Evolutionary conservation across 2,113 vertebrate species (phyloP).

Genomic region (Protobothrops mucrosquamatus): DNA sequence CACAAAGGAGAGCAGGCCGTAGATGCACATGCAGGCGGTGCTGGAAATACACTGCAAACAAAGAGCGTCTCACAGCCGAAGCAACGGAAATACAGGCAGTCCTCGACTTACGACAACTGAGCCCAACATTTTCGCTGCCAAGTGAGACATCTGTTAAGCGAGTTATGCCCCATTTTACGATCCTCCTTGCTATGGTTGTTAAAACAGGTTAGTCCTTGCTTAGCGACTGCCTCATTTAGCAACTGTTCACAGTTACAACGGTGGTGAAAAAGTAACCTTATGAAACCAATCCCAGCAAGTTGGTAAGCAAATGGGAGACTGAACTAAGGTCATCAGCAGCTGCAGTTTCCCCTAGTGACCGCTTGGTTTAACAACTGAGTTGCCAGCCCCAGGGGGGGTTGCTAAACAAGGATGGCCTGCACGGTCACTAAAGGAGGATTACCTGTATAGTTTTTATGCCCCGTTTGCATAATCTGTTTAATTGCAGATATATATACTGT

Average conservation of each 20-base stretch:
- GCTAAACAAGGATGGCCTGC: not conserved
- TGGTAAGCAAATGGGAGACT: not conserved
- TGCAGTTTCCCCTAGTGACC: not conserved
- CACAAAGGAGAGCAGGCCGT: conserved; percentile 92
- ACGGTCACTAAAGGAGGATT: not conserved
- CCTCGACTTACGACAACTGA: not conserved
- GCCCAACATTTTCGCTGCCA: not conserved
- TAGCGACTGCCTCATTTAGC: not conserved
- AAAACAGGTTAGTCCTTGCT: not conserved
- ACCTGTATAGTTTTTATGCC: not conserved
- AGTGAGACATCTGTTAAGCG: too few relatives aligned
- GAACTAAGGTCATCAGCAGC: not conserved
- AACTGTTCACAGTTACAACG: not conserved
- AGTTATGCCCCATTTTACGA: not conserved
- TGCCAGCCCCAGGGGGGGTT: not conserved
- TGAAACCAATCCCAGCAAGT: not conserved
- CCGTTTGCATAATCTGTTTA: not conserved
- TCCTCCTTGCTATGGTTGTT: not conserved
- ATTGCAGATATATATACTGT: not conserved
- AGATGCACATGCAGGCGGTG: conserved; percentile 93
- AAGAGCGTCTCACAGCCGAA: not conserved
- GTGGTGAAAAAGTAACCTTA: not conserved
- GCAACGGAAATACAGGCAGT: not conserved
- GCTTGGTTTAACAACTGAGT: not conserved
- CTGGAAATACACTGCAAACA: conserved; percentile 85